Evolutionary conservation across 2,797 vertebrate genomes (phyloP), one percentile per base, ranked within the genome.

Genomic region (Chaetophractus vellerosus): DNA sequence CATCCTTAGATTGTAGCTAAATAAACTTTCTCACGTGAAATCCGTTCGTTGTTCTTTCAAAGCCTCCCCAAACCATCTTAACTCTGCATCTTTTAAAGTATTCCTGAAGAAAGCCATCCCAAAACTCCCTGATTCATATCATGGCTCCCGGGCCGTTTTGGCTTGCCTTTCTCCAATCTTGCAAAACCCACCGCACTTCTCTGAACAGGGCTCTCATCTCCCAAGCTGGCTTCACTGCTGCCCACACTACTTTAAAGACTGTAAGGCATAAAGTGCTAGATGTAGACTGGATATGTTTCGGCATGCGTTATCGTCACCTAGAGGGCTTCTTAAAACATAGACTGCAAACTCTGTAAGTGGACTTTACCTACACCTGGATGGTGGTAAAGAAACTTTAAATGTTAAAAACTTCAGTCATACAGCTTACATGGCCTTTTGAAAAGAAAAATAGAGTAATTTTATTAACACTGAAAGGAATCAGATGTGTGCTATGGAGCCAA

Each of bases 391-490:
- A 69, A 48, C 15, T 93, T 87, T 84, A 78, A 78, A 83, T 87
- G 57, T 63, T 36, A 83, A 95, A 91, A 89, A 31, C 18, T 89
- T 89, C 38, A 92, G 31, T 74, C 36, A 91, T 48, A 87, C 12
- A 76, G 45, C 10, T 80, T 91, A 83, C 41, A 74, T 84, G 83
- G 91, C 14, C 50, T 81, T 94, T 52, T 84, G 81, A 71, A 89
- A 86, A 81, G 45, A 85, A 95, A 52, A 83, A 83, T 21, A 19
- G 41, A 83, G 45, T n/a, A 61, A 94, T 92, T 90, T 80, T 82
- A 61, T 74, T 93, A 19, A 86, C 80, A 69, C 48, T 85, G 48
- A 90, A 95, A 81, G 71, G 33, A 92, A 88, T 55, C 50, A 87
- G 48, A 76, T 63, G 41, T 50, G 21, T 82, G 8, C 12, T 88